Percentiles rank a stretch among this genome's conserved stretches.
Conservation (phyloP, 2,113 vertebrate genomes). For the Eurypyga helias region DNA sequence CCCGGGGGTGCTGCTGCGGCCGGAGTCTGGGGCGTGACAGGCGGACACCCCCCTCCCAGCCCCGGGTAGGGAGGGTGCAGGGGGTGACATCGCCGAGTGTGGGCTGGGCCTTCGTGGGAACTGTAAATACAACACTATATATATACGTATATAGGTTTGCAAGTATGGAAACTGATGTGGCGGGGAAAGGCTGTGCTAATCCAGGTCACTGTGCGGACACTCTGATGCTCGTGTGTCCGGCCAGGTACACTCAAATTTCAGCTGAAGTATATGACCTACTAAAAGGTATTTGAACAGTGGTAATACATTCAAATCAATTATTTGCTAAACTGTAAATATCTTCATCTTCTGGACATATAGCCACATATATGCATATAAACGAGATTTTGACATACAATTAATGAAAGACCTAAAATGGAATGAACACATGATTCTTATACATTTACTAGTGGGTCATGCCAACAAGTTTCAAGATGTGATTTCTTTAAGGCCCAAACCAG, state of each 20-base stretch:
- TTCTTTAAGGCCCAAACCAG: not conserved
- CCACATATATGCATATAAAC: not conserved
- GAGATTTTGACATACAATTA: not conserved
- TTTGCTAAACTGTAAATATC: not conserved
- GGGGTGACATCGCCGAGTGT: not conserved
- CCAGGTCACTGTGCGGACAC: not conserved
- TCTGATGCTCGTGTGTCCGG: accelerated
- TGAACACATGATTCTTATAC: not conserved
- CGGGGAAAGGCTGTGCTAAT: not conserved
- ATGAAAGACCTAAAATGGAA: not conserved
- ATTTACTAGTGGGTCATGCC: not conserved
- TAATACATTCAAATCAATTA: not conserved
- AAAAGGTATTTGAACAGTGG: not conserved
- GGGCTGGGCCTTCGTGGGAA: not conserved
- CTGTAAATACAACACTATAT: no score
- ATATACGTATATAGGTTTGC: no score
- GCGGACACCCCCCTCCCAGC: no score
- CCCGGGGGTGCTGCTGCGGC: not conserved
- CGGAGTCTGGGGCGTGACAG: not conserved
- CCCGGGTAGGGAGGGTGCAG: not conserved
- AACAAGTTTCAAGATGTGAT: not conserved
- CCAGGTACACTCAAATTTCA: not conserved
- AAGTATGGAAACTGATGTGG: accelerated
- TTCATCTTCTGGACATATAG: not conserved
- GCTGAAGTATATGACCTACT: accelerated